A percentile compares a stretch with the other conserved stretches of the same genome.
Conservation (phyloP, 2,888 invertebrate genomes). For the Polia nebulosa region DNA sequence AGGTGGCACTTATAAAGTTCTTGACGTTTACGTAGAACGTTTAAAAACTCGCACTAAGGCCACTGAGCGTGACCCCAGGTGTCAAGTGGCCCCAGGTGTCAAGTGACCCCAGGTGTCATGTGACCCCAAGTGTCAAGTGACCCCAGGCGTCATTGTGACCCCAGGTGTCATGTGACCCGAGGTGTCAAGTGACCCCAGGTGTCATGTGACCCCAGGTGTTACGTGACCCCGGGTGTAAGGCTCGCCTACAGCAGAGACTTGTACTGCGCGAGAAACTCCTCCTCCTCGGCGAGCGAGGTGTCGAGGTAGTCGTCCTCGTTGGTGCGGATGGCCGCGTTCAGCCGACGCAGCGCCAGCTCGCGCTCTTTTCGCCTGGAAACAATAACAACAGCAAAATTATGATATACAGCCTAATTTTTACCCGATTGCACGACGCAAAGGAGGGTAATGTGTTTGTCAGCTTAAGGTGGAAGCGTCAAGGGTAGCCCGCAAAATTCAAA, state of each 20-base stretch:
- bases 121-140: background rate
- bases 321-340: conserved; percentile 90
- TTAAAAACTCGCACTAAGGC: background rate
- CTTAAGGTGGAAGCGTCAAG: too few relatives aligned
- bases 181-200: background rate
- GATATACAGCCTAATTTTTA: too few relatives aligned
- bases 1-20: background rate
- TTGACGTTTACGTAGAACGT: background rate
- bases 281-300: conserved; percentile 93
- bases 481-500: too few relatives aligned
- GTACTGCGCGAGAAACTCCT: conserved; percentile 93
- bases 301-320: conserved; percentile 95
- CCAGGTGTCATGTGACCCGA: background rate
- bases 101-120: background rate
- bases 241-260: conserved; percentile 87
- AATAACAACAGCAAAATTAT: too few relatives aligned
- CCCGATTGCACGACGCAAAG: too few relatives aligned
- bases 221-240: background rate
- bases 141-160: background rate
- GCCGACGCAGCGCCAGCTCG: conserved; percentile 91
- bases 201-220: background rate
- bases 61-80: background rate
- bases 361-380: conserved; percentile 80
- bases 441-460: too few relatives aligned
- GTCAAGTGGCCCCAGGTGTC: background rate